These are phyloP conservation scores for Hermodice carunculata DNA, from an alignment of 2,888 invertebrate species.

Conservation along the genomic window DNA sequence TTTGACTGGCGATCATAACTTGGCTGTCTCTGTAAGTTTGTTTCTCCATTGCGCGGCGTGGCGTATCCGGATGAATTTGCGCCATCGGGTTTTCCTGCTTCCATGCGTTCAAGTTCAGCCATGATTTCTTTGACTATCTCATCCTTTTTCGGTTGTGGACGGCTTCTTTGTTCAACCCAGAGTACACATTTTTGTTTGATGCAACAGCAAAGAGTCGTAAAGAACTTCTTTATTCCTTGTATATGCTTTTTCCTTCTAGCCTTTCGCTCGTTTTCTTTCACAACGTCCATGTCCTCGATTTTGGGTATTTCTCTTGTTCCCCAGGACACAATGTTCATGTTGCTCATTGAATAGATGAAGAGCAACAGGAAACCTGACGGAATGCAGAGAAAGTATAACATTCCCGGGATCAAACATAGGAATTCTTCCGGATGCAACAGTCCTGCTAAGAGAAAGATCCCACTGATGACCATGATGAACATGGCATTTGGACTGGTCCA, in stretches of 20 bases:
- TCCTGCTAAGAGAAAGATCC: slow-evolving; percentile 54
- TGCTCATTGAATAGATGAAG: slow-evolving; percentile 64
- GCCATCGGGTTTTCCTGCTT: slow-evolving; percentile 22
- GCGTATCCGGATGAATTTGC: slow-evolving; percentile 17
- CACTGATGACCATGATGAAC: slow-evolving; percentile 52
- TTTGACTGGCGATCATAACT: slow-evolving; percentile 10
- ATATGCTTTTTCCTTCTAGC: slow-evolving; percentile 12
- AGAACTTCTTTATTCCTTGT: slow-evolving; percentile 32
- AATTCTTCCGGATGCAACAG: slow-evolving; percentile 64
- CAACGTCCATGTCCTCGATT: slow-evolving; percentile 49
- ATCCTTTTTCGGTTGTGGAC: slow-evolving; percentile 34
- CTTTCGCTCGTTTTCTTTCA: slow-evolving; percentile 28
- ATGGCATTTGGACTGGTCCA: slow-evolving; percentile 62
- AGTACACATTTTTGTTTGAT: slow-evolving; percentile 33
- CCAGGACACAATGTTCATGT: slow-evolving; percentile 66
- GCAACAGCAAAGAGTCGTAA: slow-evolving; percentile 39
- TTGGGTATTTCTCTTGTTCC: slow-evolving; percentile 65
- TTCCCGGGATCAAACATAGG: slow-evolving; percentile 52
- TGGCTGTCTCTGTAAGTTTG: slow-evolving; percentile 13
- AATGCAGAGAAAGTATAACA: slow-evolving; percentile 64
- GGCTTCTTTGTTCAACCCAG: slow-evolving; percentile 13
- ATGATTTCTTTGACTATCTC: slow-evolving; percentile 43
- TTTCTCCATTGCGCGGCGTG: slow-evolving; percentile 15
- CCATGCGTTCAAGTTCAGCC: slow-evolving; percentile 36
- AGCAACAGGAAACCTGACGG: slow-evolving; percentile 65